Evolutionary conservation across 2,888 invertebrate species (phyloP), one percentile per base, ranked within the genome.

Genomic region (Apocheima hispidaria): DNA sequence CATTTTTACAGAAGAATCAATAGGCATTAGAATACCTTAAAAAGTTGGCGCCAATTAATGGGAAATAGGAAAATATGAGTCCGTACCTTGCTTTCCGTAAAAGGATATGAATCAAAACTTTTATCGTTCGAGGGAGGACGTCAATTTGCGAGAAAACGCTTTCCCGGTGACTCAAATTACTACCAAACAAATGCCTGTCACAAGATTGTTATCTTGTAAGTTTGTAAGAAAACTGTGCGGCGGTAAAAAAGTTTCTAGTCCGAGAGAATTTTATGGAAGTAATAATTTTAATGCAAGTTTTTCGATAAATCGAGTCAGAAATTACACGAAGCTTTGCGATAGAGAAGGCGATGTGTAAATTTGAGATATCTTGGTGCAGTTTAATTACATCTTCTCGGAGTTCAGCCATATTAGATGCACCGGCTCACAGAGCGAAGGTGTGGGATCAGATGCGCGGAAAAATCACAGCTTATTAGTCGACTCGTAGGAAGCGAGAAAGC

Each of bases 401-500:
- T 66, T 60, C 63, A 52, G 70, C 36, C 35, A 16, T 36, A 35
- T 41, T n/a, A 9, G 49, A 50, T 21, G 63, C 49, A 26, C 49
- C 30, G 35, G 26, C 28, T 14, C 36, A 21, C 56, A 28, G 33
- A 48, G 38, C 48, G 30, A 21, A 51, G 40, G 53, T 58, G 51
- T 36, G 58, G 33, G 58, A 40, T 77, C 90, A 87, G 85, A 82
- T 84, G 91, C 74, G 90, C 85, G 87, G 89, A 92, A 92, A 89
- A 91, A 90, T 90, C 86, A 76, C 68, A 85, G 82, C 84, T 90
- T 90, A 92, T 90, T 90, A 91, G 82, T 81, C 67, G 77, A 71
- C 78, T 81, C 74, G 70, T 68, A 68, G 77, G 74, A 80, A 75
- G 50, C 77, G 81, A 74, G 64, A 72, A 72, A 72, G 68, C 76